A percentile compares a stretch with the other conserved stretches of the same genome.
These are phyloP conservation scores for Alviniconcha marisindica DNA, from an alignment of 1,140 invertebrate genomes.

Conservation along the genomic window DNA sequence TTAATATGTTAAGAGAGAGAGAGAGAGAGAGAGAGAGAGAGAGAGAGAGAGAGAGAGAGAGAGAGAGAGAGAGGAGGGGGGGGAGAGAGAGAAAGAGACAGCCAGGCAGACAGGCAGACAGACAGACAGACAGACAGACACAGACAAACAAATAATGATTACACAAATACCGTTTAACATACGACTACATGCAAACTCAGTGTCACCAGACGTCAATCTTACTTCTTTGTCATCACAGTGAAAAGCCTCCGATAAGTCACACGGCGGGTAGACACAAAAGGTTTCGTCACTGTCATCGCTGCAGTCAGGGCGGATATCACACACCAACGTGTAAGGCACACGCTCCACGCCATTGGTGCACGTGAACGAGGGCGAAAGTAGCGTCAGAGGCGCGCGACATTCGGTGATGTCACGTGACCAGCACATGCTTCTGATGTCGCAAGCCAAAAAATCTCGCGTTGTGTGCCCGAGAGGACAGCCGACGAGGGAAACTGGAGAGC, in stretches of 20 bases:
- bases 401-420: neutral
- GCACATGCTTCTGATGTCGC: neutral
- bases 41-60: too few relatives aligned
- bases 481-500: too few relatives aligned
- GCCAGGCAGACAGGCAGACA: too few relatives aligned
- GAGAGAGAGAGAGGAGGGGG: too few relatives aligned
- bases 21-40: too few relatives aligned
- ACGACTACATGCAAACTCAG: too few relatives aligned
- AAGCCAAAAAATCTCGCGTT: neutral
- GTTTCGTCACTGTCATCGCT: slow-evolving; percentile 19
- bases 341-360: neutral
- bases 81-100: too few relatives aligned
- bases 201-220: too few relatives aligned
- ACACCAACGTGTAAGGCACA: slow-evolving; percentile 20
- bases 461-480: slow-evolving; percentile 3
- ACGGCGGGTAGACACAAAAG: slow-evolving; percentile 11
- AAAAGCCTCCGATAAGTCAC: neutral
- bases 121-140: too few relatives aligned
- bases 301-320: slow-evolving; percentile 3
- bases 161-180: too few relatives aligned
- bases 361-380: neutral
- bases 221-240: neutral
- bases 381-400: neutral
- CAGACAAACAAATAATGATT: too few relatives aligned
- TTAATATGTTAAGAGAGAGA: too few relatives aligned